Percentiles rank a stretch among this genome's conserved stretches.
Conservation (phyloP, 1,140 invertebrate genomes). For the Tribolium castaneum region DNA sequence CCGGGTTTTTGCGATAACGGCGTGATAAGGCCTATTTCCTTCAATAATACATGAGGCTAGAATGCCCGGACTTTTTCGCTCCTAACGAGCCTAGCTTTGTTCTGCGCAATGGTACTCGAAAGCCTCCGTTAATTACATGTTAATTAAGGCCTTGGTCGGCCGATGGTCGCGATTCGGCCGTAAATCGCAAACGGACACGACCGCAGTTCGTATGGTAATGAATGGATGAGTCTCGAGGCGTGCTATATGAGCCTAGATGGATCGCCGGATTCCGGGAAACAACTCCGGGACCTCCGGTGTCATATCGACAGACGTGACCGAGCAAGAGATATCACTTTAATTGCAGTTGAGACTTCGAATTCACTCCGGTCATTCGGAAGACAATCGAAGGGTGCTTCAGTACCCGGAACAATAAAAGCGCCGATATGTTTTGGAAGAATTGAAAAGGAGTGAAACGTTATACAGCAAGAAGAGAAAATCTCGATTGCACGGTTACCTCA, state of each 20-base stretch:
- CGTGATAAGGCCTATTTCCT: neutral
- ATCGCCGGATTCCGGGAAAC: constrained; percentile 6
- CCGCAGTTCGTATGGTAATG: constrained; percentile 34
- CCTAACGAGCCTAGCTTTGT: neutral
- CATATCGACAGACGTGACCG: constrained; percentile 30
- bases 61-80: neutral
- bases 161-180: neutral
- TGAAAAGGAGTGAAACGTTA: neutral
- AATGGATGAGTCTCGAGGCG: constrained; percentile 29
- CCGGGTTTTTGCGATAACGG: neutral
- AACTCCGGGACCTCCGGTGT: neutral
- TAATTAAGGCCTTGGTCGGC: constrained; percentile 30
- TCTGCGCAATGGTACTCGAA: neutral
- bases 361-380: neutral
- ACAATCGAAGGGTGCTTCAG: neutral
- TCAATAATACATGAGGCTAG: neutral
- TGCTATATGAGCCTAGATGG: constrained; percentile 22
- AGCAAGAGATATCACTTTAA: constrained; percentile 2
- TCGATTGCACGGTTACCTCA: neutral
- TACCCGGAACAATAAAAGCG: neutral
- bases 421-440: neutral
- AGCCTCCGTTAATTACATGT: constrained; percentile 28
- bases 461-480: neutral
- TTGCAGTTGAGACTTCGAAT: neutral
- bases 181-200: constrained; percentile 32